Conservation (phyloP, 2,888 invertebrate species). For the Lasioglossum malachurum region DNA sequence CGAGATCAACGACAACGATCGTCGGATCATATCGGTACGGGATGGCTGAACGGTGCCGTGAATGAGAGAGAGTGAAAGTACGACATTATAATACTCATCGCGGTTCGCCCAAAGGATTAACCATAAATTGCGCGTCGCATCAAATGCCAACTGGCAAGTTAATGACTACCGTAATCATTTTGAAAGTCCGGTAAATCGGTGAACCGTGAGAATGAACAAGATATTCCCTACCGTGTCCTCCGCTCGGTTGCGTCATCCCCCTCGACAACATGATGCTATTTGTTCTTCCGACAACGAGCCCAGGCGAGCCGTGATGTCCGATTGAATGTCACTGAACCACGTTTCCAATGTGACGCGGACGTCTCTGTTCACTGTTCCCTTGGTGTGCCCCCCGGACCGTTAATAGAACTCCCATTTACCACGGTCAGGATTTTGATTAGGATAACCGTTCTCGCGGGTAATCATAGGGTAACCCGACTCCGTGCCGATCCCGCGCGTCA, state of each 20-base stretch:
- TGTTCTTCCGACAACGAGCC: constrained; percentile 55
- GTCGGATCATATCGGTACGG: constrained; percentile 33
- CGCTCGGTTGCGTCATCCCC: constrained; percentile 45
- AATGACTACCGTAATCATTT: constrained; percentile 68
- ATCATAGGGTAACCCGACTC: constrained; percentile 10
- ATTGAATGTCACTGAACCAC: constrained; percentile 57
- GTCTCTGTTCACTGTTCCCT: neutral
- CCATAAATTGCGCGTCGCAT: constrained; percentile 74
- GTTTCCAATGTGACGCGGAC: constrained; percentile 18
- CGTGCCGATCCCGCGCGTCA: neutral
- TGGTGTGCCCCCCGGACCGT: neutral
- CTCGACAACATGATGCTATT: constrained; percentile 26
- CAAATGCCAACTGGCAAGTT: constrained; percentile 65
- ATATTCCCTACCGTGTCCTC: constrained; percentile 54
- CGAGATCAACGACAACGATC: constrained; percentile 44
- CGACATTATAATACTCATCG: constrained; percentile 74
- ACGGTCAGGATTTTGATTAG: constrained; percentile 53
- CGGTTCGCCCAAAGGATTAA: constrained; percentile 72
- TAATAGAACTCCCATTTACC: constrained; percentile 47
- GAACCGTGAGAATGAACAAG: constrained; percentile 65
- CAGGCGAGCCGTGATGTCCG: constrained; percentile 26
- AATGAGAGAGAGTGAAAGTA: constrained; percentile 72
- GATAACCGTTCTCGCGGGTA: constrained; percentile 54
- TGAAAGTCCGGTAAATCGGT: constrained; percentile 63
- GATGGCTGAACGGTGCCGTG: constrained; percentile 2